Evolutionary conservation across 1,140 invertebrate genomes (phyloP), one percentile per base, ranked within the genome.

Genomic region (Bacillus rossius): DNA sequence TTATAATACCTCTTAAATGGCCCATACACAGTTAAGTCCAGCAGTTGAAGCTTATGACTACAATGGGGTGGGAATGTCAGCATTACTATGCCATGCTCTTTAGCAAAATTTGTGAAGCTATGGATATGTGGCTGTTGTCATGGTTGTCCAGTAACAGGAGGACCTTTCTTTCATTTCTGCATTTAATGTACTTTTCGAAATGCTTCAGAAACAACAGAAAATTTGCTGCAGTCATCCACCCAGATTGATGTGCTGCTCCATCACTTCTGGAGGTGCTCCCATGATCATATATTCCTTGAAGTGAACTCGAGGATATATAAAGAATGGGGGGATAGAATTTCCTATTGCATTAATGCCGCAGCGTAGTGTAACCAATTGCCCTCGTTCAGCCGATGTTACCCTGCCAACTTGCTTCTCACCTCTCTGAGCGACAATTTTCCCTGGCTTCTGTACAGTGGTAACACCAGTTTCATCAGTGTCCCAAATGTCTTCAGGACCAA

Each of bases 361-460:
- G 19, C 57, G 63, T 37, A 70, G 40, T n/a, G 74, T 78, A 17
- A 75, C 71, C 37, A 75, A 63, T 38, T 61, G 63, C 14, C 75
- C 71, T 59, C 70, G 52, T 65, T 77, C 75, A 25, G 66, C 72
- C 8, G 69, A 73, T 29, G 67, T 71, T 7, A 69, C 53, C 59
- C 62, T 55, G 13, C 71, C 69, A 20, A 76, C 62, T 66, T 75
- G 71, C 59, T 69, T 72, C 8, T 55, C 22, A 5, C 65, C 65
- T 68, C 64, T 71, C 10, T 40, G 51, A 48, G 69, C 69, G 38
- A 77, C 29, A 42, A 76, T 62, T 67, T 70, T 76, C n/a, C 49
- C 52, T n/a, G 71, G 67, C 38, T 70, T 73, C 49, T 74, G 72
- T 3, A 79, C 76, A 13, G 76, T 78, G 1, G 73, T 77, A 14